phyloP scores from a whole-genome alignment of 1,140 invertebrate genomes.

The Helicorthomorpha holstii region DNA sequence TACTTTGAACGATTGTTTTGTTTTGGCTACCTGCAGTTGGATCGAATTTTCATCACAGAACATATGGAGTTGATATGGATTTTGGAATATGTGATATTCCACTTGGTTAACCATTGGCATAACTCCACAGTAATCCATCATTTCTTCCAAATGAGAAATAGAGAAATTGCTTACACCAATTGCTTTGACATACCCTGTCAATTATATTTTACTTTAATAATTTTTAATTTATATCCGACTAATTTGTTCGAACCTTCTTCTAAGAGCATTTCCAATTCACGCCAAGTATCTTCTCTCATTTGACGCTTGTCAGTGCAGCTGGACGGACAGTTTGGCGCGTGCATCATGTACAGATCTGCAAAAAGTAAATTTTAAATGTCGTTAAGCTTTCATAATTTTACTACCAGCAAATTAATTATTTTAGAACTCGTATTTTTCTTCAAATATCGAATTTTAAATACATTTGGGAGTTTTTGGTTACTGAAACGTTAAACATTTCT shows the following conservation, averaged over 20 bases:
- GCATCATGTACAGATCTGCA: constrained; percentile 21
- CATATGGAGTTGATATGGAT: constrained; percentile 19
- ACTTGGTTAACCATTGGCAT: constrained; percentile 28
- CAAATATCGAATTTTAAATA: too few species aligned
- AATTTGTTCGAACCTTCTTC: constrained; percentile 17
- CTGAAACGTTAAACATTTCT: too few species aligned
- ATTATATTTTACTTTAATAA: not conserved
- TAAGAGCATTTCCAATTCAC: constrained; percentile 21
- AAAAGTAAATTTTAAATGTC: constrained; percentile 3
- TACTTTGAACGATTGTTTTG: not conserved
- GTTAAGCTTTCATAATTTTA: too few species aligned
- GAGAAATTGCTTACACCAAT: constrained; percentile 29
- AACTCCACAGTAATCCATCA: constrained; percentile 20
- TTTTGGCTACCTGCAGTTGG: constrained; percentile 20
- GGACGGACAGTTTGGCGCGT: constrained; percentile 25
- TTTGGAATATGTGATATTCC: constrained; percentile 29
- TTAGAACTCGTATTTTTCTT: too few species aligned
- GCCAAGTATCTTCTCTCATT: constrained; percentile 24
- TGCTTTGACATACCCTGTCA: constrained; percentile 9
- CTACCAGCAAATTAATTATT: too few species aligned
- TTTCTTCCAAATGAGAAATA: constrained; percentile 21
- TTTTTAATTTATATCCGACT: too few species aligned
- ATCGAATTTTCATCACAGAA: constrained; percentile 25
- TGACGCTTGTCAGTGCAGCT: constrained; percentile 15
- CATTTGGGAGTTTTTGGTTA: too few species aligned